Conservation (phyloP, 1,140 invertebrate genomes). For the Drosophila busckii region DNA sequence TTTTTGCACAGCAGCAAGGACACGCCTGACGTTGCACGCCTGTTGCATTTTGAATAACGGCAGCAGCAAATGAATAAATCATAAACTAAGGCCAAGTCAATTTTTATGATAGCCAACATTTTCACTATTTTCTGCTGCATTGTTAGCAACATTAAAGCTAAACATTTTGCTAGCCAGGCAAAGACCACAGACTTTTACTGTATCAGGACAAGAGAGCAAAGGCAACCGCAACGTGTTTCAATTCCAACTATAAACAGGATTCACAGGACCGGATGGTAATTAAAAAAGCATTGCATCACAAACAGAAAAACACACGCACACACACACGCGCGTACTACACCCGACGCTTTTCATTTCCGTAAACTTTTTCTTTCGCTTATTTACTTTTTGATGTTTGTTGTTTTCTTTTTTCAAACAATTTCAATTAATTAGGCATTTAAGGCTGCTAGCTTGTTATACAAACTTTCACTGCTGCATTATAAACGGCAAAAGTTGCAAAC, state of each 20-base stretch:
- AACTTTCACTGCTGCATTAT: not conserved
- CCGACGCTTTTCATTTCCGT: constrained; percentile 18
- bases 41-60: not conserved
- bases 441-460: constrained; percentile 1
- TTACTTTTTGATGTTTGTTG: not conserved
- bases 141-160: too few species aligned
- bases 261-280: constrained; percentile 13
- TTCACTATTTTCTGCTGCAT: too few species aligned
- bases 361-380: not conserved
- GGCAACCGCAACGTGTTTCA: too few species aligned
- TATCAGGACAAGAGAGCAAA: constrained; percentile 18
- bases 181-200: constrained; percentile 14
- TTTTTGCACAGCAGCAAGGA: too few species aligned
- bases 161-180: not conserved
- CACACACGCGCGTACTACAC: constrained; percentile 7
- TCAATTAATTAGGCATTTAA: constrained; percentile 33
- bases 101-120: too few species aligned
- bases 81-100: too few species aligned
- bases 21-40: too few species aligned
- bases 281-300: constrained; percentile 29
- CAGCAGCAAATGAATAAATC: not conserved
- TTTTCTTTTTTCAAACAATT: constrained; percentile 12
- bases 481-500: too few species aligned
- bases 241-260: constrained; percentile 1
- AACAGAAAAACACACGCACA: constrained; percentile 14